phyloP scores from a whole-genome alignment of 2,113 vertebrate genomes.

The Hemiscyllium ocellatum region DNA sequence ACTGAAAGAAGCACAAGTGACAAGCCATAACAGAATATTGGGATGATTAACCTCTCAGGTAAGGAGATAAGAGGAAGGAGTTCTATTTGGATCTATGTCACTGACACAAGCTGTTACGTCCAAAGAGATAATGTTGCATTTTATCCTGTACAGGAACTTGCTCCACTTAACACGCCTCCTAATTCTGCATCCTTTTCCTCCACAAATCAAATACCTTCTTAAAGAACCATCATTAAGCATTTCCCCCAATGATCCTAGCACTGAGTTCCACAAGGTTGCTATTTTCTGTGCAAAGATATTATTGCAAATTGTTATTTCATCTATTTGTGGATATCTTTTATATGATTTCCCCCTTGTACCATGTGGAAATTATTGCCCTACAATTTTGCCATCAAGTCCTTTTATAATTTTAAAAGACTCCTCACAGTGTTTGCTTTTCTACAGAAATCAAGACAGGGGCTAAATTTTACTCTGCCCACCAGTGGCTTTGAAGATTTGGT shows the following conservation, averaged over 20 bases:
- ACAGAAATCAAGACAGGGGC: not conserved
- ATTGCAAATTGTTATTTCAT: not conserved
- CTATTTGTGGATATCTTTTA: not conserved
- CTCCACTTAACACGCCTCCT: not conserved
- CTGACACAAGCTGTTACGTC: too few species aligned
- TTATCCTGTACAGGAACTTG: not conserved
- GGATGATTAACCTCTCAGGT: not conserved
- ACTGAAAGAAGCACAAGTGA: slow-evolving; percentile 10
- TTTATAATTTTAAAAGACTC: not conserved
- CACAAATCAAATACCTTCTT: not conserved
- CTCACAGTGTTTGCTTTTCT: not conserved
- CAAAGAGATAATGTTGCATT: not conserved
- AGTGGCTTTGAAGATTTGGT: not conserved
- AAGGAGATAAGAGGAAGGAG: not conserved
- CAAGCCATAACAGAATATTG: not conserved
- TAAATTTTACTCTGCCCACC: not conserved
- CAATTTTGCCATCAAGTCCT: not conserved
- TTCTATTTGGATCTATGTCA: not conserved
- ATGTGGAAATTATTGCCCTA: not conserved
- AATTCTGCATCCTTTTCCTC: not conserved
- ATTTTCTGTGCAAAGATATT: not conserved
- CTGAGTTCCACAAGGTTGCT: not conserved
- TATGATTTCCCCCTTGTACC: not conserved
- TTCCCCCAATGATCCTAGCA: not conserved
- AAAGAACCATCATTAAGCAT: not conserved